Evolutionary conservation across 2,888 invertebrate genomes (phyloP).

Genomic region (Zaprionus bogoriensis): DNA sequence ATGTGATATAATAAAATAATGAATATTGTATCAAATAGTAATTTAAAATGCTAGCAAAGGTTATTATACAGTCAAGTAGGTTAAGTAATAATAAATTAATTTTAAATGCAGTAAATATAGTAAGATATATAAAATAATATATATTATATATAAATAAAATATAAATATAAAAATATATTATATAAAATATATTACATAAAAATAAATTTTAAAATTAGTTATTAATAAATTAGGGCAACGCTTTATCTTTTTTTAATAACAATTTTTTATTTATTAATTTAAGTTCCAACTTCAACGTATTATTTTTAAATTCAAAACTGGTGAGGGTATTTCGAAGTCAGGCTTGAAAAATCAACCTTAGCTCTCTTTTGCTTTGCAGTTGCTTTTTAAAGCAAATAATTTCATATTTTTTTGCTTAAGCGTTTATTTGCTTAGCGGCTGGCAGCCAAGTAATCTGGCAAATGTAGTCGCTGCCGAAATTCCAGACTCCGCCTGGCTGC

Average conservation of each 20-base stretch:
- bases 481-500: neutral
- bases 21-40: too few species aligned
- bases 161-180: neutral
- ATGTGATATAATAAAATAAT: neutral
- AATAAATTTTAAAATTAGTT: neutral
- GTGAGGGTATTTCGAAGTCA: slow-evolving; percentile 23
- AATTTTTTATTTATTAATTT: too few species aligned
- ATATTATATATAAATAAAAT: neutral
- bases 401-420: slow-evolving; percentile 74
- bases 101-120: too few species aligned
- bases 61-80: neutral
- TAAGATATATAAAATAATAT: neutral
- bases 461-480: slow-evolving; percentile 47
- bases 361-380: slow-evolving; percentile 5
- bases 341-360: neutral
- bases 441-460: slow-evolving; percentile 59
- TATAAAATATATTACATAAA: neutral
- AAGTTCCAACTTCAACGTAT: neutral
- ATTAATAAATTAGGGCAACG: too few species aligned
- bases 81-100: neutral
- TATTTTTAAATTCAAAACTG: neutral
- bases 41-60: neutral
- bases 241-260: too few species aligned
- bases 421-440: slow-evolving; percentile 65
- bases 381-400: slow-evolving; percentile 56